Base-by-base conservation (phyloP, 1,140 invertebrate genomes). In the Drosophila insularis region DNA sequence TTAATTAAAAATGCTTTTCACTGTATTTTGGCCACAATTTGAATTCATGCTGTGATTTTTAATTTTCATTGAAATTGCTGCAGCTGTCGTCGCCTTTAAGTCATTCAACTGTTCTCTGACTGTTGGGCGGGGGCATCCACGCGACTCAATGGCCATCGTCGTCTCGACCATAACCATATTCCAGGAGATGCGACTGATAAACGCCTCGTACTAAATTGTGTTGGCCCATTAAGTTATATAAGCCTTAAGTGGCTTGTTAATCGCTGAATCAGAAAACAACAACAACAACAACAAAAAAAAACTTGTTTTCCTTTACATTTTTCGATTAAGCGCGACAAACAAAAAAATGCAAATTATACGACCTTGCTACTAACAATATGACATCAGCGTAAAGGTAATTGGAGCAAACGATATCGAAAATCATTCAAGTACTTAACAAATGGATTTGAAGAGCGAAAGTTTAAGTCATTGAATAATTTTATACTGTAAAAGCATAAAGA, bases 41-140 rank as follows among this genome's bases (percentile, higher is more conserved):
- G 55, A 71, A 78, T 78, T 62, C 82, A 87, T 64, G 76, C 80
- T 80, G 84, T 58, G 84, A 80, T 84, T 84, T 89, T 84, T 89
- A 77, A 89, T 89, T 80, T 77, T 50, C 73, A 89, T 87, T 74
- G 55, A 68, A 79, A 77, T 75, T 74, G 78, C 70, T 80, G 59
- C 78, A 80, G 35, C 54, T 23, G 72, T 55, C 17, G 19, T 6
- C 43, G 37, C 23, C 17, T 54, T 31, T 50, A 53, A 68, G 43
- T 63, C 64, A 27, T 43, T 75, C 65, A 53, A 63, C 78, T 59
- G 27, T 27, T 11, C 31, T 17, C 8, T 31, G 19, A 17, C 40
- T 31, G 10, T 17, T 62, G 35, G 31, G 27, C 58, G 37, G 19
- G 21, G 13, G 27, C 27, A n/a, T 69, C 62, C 79, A 81, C 79